phyloP scores from a whole-genome alignment of 1,140 invertebrate species.

The Pentalonia nigronervosa region DNA sequence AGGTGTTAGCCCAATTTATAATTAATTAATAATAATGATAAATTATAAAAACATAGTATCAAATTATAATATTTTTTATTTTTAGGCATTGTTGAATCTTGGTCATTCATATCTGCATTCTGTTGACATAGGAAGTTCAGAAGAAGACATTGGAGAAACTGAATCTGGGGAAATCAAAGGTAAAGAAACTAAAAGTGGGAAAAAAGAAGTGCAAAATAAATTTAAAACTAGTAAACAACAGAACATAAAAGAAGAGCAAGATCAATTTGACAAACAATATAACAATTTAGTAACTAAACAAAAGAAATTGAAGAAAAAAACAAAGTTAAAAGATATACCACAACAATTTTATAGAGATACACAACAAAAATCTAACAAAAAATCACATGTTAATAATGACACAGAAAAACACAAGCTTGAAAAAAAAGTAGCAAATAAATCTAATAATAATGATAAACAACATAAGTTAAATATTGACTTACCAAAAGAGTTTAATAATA shows the following conservation, averaged over 20 bases:
- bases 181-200: background rate
- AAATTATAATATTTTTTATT: background rate
- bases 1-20: background rate
- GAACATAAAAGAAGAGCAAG: background rate
- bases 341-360: background rate
- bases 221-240: background rate
- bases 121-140: slow-evolving; percentile 15
- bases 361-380: background rate
- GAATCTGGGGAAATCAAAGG: slow-evolving; percentile 54
- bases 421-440: background rate
- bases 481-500: background rate
- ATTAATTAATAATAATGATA: background rate
- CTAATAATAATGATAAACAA: background rate
- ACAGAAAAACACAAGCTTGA: background rate
- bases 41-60: background rate
- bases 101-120: slow-evolving; percentile 12
- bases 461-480: background rate
- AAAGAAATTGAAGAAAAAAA: background rate
- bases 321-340: background rate
- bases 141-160: slow-evolving; percentile 59
- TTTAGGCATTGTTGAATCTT: slow-evolving; percentile 27
- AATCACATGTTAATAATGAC: background rate
- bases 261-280: background rate
- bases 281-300: background rate
- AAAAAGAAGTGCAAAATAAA: background rate